A percentile compares a stretch with the other conserved stretches of the same genome.
Evolutionary conservation across 2,113 vertebrate species (phyloP).

Genomic region (Procapra przewalskii): DNA sequence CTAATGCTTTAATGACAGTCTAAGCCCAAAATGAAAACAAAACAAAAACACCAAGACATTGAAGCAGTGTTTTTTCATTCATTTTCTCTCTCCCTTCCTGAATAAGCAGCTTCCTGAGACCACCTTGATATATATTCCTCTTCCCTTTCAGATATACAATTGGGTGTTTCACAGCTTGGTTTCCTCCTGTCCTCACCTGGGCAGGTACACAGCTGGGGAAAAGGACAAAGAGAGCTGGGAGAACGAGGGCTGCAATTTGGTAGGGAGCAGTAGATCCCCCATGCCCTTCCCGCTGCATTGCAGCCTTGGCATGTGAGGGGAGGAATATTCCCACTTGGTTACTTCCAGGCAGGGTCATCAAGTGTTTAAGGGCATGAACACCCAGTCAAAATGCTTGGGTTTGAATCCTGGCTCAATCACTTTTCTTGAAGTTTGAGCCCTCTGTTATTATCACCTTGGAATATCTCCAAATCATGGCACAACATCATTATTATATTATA

Average conservation of each 20-base stretch:
- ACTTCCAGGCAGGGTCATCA: background rate
- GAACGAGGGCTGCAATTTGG: background rate
- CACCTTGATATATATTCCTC: background rate
- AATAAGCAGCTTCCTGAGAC: background rate
- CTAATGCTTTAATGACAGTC: background rate
- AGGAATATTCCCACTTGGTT: background rate
- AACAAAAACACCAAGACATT: background rate
- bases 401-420: background rate
- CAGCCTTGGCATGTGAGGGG: background rate
- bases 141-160: background rate
- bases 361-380: background rate
- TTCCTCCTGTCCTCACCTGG: background rate
- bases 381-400: background rate
- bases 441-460: background rate
- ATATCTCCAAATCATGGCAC: background rate
- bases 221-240: no score
- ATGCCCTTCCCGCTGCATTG: rapidly evolving
- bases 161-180: background rate
- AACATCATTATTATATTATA: background rate
- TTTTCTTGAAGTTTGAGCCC: background rate
- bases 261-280: background rate
- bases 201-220: background rate
- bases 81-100: background rate
- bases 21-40: conserved; percentile 15
- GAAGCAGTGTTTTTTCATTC: background rate